Base-by-base conservation (phyloP, 1,140 invertebrate species). In the Drosophila nebulosa region DNA sequence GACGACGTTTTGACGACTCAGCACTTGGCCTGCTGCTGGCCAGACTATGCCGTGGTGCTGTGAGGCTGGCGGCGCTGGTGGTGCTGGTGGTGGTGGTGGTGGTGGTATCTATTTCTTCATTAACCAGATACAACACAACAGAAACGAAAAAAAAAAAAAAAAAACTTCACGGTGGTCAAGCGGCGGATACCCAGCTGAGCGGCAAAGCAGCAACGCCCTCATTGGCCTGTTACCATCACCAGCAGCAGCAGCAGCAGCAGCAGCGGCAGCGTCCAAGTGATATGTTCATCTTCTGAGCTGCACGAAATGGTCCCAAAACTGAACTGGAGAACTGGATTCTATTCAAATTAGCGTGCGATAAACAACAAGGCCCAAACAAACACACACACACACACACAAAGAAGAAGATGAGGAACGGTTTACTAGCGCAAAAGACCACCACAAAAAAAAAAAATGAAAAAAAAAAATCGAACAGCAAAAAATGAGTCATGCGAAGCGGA, bases 401-500 rank as follows among this genome's bases (percentile, higher is more conserved):
- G 10, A 58, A 35, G 16, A 58, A 42, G 39, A 21, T 46, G 16
- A 46, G 16, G 39, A 46, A 46, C 27, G 10, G 35, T 61, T 61
- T 46, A 46, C 39, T 46, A 46, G 39, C 39, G 39, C 39, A 46
- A 46, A 39, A 46, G 39, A 46, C 16, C 14, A 42, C 39, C 39
- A 18, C 30, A 53, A 4, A n/a, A n/a, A n/a, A n/a, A n/a, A n/a
- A n/a, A n/a, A n/a, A n/a, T n/a, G 65, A 39, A 42, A 66, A 67
- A 57, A 55, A 26, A 62, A 58, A 61, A 64, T 27, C 32, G 57
- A 73, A 36, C 35, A 30, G 56, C 69, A 55, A 73, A 63, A 69
- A 68, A 65, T 86, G 83, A 88, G 74, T 88, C 84, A 88, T 83
- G 71, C 81, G 70, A 81, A 81, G 74, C 81, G 81, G 81, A 86